phyloP scores from a whole-genome alignment of 2,888 invertebrate genomes.

The Agrotis clavis region DNA sequence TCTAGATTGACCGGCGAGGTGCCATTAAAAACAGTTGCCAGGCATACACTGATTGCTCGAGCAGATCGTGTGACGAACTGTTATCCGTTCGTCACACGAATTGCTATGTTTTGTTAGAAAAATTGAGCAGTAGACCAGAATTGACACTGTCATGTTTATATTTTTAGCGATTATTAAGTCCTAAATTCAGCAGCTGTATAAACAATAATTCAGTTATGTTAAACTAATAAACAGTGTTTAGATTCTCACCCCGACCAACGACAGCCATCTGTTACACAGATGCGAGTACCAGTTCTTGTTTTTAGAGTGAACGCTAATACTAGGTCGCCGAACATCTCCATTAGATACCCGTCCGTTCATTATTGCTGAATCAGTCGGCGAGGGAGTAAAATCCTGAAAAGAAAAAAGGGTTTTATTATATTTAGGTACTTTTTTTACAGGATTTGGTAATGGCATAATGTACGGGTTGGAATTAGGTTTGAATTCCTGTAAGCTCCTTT shows the following conservation, averaged over 20 bases:
- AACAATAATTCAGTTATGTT: not conserved
- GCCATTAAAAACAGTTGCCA: too few species aligned
- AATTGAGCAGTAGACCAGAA: too few species aligned
- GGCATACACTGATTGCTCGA: too few species aligned
- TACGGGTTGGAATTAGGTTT: too few species aligned
- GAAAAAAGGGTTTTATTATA: not conserved
- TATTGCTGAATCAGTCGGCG: conserved; percentile 86
- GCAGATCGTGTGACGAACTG: too few species aligned
- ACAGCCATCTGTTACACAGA: conserved; percentile 98
- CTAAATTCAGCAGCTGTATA: too few species aligned
- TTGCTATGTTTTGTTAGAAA: too few species aligned
- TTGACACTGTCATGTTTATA: too few species aligned
- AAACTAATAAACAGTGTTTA: conserved; percentile 5
- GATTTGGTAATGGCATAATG: not conserved
- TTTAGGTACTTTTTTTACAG: not conserved
- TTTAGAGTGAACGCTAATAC: conserved; percentile 95
- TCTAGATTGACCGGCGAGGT: too few species aligned
- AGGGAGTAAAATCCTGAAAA: conserved; percentile 86
- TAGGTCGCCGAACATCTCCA: conserved; percentile 84
- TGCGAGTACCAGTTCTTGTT: conserved; percentile 98
- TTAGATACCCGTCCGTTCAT: conserved; percentile 83
- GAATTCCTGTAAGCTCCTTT: too few species aligned
- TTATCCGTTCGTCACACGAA: too few species aligned
- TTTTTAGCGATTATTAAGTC: too few species aligned
- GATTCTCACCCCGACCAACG: conserved; percentile 95